These are phyloP conservation scores for Manis crassicaudata DNA, from an alignment of 2,797 vertebrate genomes.

Conservation along the genomic window DNA sequence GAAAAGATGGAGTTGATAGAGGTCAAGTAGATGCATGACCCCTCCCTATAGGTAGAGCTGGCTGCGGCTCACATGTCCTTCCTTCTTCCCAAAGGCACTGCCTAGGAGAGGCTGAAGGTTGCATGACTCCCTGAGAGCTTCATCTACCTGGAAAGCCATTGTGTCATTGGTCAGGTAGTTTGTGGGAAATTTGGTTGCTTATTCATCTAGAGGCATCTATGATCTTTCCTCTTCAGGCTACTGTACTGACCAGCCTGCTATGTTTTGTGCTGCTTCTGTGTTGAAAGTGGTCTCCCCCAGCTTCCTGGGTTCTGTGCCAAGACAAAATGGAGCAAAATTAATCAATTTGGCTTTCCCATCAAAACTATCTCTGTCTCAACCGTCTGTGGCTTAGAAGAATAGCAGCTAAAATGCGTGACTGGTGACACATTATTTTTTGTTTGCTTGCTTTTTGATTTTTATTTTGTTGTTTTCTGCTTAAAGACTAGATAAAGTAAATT, in stretches of 20 bases:
- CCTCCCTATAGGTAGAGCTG: neutral
- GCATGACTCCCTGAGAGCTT: neutral
- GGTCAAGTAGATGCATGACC: neutral
- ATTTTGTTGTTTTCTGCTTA: slow-evolving; percentile 1
- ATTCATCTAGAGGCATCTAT: neutral
- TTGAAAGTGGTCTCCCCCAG: neutral
- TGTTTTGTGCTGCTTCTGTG: neutral
- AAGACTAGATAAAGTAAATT: neutral
- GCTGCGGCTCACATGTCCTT: neutral
- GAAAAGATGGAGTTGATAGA: neutral
- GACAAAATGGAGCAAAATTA: slow-evolving; percentile 31
- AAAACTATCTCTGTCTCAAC: slow-evolving; percentile 36
- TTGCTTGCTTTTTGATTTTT: neutral
- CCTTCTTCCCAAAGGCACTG: neutral
- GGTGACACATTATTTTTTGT: neutral
- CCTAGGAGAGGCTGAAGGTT: neutral
- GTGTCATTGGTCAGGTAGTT: neutral
- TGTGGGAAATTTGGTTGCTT: neutral
- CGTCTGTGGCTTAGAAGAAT: slow-evolving; percentile 27
- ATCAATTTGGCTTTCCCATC: neutral
- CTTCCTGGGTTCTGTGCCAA: slow-evolving; percentile 35
- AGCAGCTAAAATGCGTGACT: neutral
- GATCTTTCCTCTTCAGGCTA: neutral
- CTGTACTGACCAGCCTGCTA: neutral
- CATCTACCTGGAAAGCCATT: neutral